Evolutionary conservation across 2,888 invertebrate genomes (phyloP).

Genomic region (Drosophila ezoana): DNA sequence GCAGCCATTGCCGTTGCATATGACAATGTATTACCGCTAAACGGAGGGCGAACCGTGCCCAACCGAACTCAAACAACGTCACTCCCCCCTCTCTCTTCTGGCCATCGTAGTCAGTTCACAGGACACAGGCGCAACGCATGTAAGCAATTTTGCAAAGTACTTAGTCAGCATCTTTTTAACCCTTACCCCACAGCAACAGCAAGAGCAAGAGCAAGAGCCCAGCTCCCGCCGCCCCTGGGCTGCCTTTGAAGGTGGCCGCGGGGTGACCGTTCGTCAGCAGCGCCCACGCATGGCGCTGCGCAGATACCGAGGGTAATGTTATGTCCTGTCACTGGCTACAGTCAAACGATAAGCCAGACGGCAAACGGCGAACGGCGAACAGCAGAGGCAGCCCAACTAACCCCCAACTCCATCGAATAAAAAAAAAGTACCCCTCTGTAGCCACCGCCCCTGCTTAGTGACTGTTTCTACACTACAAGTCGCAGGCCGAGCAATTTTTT

Average conservation of each 20-base stretch:
- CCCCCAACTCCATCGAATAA: not conserved
- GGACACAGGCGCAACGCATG: slow-evolving; percentile 61
- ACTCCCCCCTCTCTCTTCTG: not conserved
- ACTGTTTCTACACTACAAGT: slow-evolving; percentile 31
- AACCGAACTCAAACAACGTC: slow-evolving; percentile 9
- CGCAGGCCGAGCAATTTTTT: slow-evolving; percentile 31
- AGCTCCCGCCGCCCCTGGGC: slow-evolving; percentile 9
- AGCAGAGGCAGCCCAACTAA: slow-evolving; percentile 4
- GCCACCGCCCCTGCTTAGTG: slow-evolving; percentile 8
- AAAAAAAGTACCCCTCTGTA: not conserved
- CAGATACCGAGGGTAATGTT: slow-evolving; percentile 79
- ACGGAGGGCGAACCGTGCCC: slow-evolving; percentile 45
- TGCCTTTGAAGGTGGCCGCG: slow-evolving; percentile 51
- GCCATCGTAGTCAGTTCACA: slow-evolving; percentile 15
- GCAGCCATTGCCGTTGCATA: slow-evolving; percentile 51
- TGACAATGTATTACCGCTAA: slow-evolving; percentile 75
- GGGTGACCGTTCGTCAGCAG: slow-evolving; percentile 68
- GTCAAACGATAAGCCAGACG: slow-evolving; percentile 69
- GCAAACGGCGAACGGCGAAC: slow-evolving; percentile 4
- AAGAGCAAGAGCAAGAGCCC: not conserved
- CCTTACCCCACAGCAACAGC: slow-evolving; percentile 40
- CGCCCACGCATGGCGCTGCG: slow-evolving; percentile 70
- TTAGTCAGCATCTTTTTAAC: slow-evolving; percentile 80
- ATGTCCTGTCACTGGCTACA: slow-evolving; percentile 81
- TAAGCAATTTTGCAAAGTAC: slow-evolving; percentile 81